Conservation (phyloP, 2,797 vertebrate species). For the Galaxias olidus region DNA sequence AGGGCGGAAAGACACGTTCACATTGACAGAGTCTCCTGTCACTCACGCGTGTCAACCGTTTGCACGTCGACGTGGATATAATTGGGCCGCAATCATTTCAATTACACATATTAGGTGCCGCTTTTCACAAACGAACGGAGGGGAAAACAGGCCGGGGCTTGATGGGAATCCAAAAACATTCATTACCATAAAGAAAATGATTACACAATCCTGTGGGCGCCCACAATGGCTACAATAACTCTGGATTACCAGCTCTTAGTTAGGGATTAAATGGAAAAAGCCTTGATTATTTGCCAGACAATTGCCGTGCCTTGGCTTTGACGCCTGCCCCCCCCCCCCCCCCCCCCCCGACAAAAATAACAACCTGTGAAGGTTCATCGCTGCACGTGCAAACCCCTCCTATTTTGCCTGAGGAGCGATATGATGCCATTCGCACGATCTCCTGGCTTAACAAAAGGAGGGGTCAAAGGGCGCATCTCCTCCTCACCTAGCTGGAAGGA, state of each 20-base stretch:
- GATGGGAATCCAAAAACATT: conserved; percentile 14
- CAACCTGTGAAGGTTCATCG: no score
- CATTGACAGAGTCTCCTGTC: conserved; percentile 38
- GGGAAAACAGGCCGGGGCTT: conserved; percentile 32
- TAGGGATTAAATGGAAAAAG: conserved; percentile 35
- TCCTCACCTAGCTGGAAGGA: conserved; percentile 92
- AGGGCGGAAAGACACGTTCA: conserved; percentile 10
- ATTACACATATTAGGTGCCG: conserved; percentile 39
- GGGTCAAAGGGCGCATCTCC: conserved; percentile 24
- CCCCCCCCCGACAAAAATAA: no score
- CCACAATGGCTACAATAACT: no score
- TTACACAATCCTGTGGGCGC: no score
- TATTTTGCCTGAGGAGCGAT: no score
- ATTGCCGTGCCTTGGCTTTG: conserved; percentile 22
- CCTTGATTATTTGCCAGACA: conserved; percentile 51
- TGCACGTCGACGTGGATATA: conserved; percentile 34
- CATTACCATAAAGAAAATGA: background rate
- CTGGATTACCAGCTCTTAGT: no score
- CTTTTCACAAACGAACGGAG: conserved; percentile 31
- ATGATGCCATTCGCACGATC: no score
- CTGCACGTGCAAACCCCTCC: no score
- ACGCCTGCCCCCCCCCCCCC: no score
- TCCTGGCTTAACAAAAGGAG: background rate
- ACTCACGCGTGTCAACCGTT: conserved; percentile 42
- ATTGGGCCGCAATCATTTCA: conserved; percentile 42